Conservation (phyloP, 2,113 vertebrate genomes). For the Chitala chitala region DNA sequence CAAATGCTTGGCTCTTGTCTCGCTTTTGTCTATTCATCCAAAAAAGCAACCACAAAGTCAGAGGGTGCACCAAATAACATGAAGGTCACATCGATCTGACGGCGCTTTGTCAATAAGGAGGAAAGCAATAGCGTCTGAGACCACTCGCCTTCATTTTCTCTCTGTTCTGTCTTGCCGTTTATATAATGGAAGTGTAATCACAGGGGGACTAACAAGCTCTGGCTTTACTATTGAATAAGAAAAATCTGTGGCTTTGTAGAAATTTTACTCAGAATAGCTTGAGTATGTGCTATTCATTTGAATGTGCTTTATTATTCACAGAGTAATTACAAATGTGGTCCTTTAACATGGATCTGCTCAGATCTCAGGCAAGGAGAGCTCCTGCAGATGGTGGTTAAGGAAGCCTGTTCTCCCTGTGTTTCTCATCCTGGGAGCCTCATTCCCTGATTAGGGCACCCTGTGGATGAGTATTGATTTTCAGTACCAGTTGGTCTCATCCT, state of each 20-base stretch:
- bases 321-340: neutral
- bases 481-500: neutral
- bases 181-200: too few species aligned
- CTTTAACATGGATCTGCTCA: too few species aligned
- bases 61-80: slow-evolving; percentile 1
- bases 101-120: neutral
- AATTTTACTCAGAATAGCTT: too few species aligned
- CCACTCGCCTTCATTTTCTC: neutral
- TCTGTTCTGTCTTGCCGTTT: neutral
- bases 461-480: too few species aligned
- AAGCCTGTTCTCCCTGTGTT: too few species aligned
- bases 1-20: slow-evolving; percentile 16
- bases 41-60: slow-evolving; percentile 13
- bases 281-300: neutral
- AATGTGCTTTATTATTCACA: neutral
- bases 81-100: slow-evolving; percentile 24
- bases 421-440: too few species aligned
- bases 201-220: too few species aligned
- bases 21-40: slow-evolving; percentile 27
- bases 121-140: neutral
- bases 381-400: too few species aligned
- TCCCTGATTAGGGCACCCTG: too few species aligned
- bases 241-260: too few species aligned
- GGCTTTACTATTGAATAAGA: too few species aligned
- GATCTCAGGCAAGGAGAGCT: too few species aligned